Evolutionary conservation across 2,797 vertebrate species (phyloP), one percentile per base, ranked within the genome.

Genomic region (Amblyraja radiata): DNA sequence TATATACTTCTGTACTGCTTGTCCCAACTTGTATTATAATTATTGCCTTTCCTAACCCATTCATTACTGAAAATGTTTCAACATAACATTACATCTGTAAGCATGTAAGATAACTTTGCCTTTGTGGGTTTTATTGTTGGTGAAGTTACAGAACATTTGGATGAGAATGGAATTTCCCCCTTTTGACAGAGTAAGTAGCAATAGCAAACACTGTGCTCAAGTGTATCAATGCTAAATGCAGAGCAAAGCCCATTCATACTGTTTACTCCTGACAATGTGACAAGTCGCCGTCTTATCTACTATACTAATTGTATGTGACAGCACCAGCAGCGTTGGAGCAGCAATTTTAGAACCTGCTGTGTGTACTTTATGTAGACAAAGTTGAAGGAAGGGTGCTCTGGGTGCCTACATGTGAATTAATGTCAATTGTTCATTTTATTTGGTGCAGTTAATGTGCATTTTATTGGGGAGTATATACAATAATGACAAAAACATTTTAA

Each of bases 21-120:
- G 68, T 23, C n/a, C 21, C 8, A 90, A 16, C 18, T 63, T 7
- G 16, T 9, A 71, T 23, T 90, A 73, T 90, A 71, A 90, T 90
- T 36, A 39, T 39, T 32, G 16, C 32, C 32, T 90, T 71, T 39
- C n/a, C 68, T 71, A 90, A 90, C 86, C 61, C n/a, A 32, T 32
- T 90, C 63, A 65, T 32, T 10, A 90, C 63, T 71, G 65, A 90
- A 90, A 90, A 71, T 18, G 36, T 71, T 90, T 14, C 65, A 90
- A 71, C 88, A 39, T 90, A 71, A 13, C 11, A 36, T 77, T 77
- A 77, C 76, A 77, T 83, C 21, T n/a, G 13, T 68, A 90, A 32
- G 28, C 21, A 90, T 71, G 65, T 46, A 18, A 71, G 68, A 10
- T 16, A 68, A 36, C 14, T 68, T 65, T 68, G 13, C 7, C 36